Evolutionary conservation across 2,113 vertebrate genomes (phyloP).

Genomic region (Phrynosoma blainvillii): DNA sequence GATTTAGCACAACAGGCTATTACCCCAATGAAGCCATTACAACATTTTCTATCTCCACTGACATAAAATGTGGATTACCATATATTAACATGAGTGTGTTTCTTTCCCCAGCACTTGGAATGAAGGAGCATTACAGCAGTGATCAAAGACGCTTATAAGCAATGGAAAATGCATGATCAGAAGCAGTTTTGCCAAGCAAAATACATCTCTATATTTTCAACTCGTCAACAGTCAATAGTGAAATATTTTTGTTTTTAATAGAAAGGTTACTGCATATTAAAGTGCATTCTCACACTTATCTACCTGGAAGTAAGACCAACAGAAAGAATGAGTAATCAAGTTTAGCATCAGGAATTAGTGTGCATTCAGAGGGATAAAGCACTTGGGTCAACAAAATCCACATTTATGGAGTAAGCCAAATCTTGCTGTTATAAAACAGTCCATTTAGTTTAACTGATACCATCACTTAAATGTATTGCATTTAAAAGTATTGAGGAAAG

Average conservation of each 20-base stretch:
- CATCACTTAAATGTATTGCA: conserved; percentile 11
- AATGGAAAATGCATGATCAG: conserved; percentile 63
- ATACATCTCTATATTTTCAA: conserved; percentile 70
- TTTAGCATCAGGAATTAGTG: conserved; percentile 6
- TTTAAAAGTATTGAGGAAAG: background rate
- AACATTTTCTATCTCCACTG: background rate
- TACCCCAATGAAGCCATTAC: background rate
- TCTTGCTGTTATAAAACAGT: background rate
- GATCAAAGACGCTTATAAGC: conserved; percentile 42
- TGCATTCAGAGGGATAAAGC: conserved; percentile 4
- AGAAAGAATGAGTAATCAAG: conserved; percentile 16
- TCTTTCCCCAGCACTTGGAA: conserved; percentile 31
- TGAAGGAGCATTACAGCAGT: conserved; percentile 20
- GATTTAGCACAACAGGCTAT: background rate
- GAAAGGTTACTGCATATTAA: conserved; percentile 48
- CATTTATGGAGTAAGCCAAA: background rate
- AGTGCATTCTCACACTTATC: conserved; percentile 42
- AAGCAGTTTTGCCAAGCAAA: conserved; percentile 69
- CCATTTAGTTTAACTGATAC: conserved; percentile 15
- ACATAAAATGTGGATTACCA: background rate
- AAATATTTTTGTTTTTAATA: conserved; percentile 47
- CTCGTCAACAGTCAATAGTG: conserved; percentile 27
- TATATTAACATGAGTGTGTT: background rate
- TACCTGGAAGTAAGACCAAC: background rate
- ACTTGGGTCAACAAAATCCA: conserved; percentile 10